phyloP scores from a whole-genome alignment of 2,888 invertebrate genomes.

The Hydrotaea diabolus region DNA sequence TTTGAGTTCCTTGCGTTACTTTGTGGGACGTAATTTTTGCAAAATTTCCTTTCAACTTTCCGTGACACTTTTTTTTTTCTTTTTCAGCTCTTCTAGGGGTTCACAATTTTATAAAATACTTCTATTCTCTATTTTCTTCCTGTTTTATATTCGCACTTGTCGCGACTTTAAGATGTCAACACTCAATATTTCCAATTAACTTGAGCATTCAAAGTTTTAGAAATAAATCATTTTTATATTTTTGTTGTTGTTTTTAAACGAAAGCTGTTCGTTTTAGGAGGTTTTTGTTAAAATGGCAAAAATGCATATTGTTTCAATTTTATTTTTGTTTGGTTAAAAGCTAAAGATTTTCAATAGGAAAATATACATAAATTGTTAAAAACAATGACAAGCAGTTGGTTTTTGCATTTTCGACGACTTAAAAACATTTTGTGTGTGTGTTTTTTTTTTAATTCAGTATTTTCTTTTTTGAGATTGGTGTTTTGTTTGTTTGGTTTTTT shows the following conservation, averaged over 20 bases:
- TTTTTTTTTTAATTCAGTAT: constrained; percentile 27
- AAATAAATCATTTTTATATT: not conserved
- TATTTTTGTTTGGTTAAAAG: not conserved
- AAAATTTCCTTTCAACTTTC: not conserved
- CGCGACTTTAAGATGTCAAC: not conserved
- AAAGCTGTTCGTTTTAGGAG: constrained; percentile 8
- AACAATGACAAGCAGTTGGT: not conserved
- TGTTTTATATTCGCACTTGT: constrained; percentile 7
- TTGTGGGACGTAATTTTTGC: constrained; percentile 73
- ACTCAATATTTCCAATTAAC: not conserved
- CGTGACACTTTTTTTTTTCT: not conserved
- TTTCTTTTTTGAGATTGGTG: constrained; percentile 20
- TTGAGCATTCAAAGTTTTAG: not conserved
- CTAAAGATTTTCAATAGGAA: not conserved
- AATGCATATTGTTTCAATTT: constrained; percentile 31
- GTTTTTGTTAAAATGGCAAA: constrained; percentile 47
- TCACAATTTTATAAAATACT: too few relatives aligned
- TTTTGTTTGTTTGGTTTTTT: constrained; percentile 24
- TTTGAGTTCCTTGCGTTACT: constrained; percentile 76
- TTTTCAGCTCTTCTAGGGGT: not conserved
- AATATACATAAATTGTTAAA: not conserved
- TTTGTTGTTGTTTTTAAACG: not conserved
- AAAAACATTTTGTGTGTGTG: not conserved
- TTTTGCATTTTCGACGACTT: constrained; percentile 19
- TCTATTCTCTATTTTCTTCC: too few relatives aligned